Conservation (phyloP, 30 jellyfish, hydroid and myxozoan genomes). For the Turritopsis rubra region DNA sequence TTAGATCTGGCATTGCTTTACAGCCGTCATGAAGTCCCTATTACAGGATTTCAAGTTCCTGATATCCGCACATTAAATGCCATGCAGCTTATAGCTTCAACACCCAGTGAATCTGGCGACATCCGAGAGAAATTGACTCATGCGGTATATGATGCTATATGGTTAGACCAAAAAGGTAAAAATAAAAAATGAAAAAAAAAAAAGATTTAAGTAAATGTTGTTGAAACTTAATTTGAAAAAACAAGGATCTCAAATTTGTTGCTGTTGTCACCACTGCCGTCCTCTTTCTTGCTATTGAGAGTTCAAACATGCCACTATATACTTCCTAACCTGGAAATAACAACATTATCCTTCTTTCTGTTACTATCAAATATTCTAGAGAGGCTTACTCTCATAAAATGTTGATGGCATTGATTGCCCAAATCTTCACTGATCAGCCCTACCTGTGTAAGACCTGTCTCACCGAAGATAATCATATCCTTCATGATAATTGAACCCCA, state of each 20-base stretch:
- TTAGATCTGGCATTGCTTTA: conserved; percentile 62
- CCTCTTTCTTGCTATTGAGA: background rate
- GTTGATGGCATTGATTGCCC: too few species aligned
- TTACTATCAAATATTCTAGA: too few species aligned
- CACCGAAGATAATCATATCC: too few species aligned
- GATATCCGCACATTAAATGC: conserved; percentile 68
- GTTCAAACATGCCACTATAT: background rate
- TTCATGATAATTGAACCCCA: too few species aligned
- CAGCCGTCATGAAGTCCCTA: conserved; percentile 58
- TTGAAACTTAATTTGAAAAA: background rate
- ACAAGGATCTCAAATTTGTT: too few species aligned
- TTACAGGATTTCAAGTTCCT: conserved; percentile 58
- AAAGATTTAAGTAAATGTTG: background rate
- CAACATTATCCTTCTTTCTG: too few species aligned
- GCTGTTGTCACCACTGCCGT: too few species aligned
- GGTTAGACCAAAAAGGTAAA: conserved; percentile 82
- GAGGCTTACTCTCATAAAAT: too few species aligned
- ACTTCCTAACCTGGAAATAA: too few species aligned
- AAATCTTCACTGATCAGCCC: too few species aligned
- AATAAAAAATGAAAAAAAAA: background rate
- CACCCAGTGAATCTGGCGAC: conserved; percentile 62
- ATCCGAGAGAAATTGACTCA: conserved; percentile 58
- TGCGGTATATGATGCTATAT: conserved; percentile 52
- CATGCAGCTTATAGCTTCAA: conserved; percentile 79
- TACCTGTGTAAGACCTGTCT: too few species aligned